Percentiles rank a stretch among this genome's conserved stretches.
Evolutionary conservation across 2,113 vertebrate genomes (phyloP).

Genomic region (Motacilla tschutschensis): DNA sequence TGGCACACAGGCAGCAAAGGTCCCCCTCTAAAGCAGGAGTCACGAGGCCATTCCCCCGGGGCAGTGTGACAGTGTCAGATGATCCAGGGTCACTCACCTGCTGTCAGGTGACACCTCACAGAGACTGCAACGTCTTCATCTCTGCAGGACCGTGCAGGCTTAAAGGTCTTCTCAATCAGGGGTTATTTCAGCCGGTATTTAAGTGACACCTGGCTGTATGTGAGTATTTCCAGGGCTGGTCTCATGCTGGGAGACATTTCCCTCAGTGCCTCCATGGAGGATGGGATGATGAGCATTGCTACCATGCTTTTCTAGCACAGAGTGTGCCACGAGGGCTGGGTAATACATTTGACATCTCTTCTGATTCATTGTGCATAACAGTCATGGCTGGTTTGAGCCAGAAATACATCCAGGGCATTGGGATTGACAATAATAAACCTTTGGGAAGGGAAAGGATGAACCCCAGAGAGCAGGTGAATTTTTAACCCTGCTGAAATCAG

Average conservation of each 20-base stretch:
- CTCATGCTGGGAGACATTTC: not conserved
- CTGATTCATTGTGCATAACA: not conserved
- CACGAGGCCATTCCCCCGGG: not conserved
- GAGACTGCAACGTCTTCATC: rapidly evolving
- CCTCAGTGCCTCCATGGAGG: not conserved
- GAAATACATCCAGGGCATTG: not conserved
- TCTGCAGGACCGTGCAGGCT: not conserved
- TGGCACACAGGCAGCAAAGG: not conserved
- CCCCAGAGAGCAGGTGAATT: not conserved
- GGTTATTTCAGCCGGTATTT: not conserved
- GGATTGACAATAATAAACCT: not conserved
- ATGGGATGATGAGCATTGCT: not conserved
- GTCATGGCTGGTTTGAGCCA: not conserved
- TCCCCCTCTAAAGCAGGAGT: not conserved
- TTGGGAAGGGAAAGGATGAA: not conserved
- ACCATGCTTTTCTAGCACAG: not conserved
- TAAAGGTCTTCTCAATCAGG: not conserved
- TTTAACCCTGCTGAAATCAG: not conserved
- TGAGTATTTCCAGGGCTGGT: not conserved
- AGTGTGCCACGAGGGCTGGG: not conserved
- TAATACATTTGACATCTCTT: not conserved
- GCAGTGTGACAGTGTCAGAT: rapidly evolving
- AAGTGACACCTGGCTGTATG: not conserved
- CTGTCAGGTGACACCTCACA: not conserved
- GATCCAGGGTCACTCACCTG: not conserved